Base-by-base conservation (phyloP, 2,113 vertebrate genomes). In the Lucifuga dentata region DNA sequence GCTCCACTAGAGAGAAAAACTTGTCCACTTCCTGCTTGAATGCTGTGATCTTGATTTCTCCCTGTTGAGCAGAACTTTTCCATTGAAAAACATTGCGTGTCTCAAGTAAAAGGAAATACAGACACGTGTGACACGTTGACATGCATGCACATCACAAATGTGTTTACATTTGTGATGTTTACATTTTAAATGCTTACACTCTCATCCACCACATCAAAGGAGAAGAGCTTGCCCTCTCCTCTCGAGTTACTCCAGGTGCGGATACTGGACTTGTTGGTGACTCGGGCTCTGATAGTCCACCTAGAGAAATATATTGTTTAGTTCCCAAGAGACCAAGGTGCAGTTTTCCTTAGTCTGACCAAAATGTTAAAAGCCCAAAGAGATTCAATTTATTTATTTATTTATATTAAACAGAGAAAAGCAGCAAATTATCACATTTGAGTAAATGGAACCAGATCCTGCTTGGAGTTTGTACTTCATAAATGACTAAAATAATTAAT, bases 21-120 rank as follows among this genome's bases (percentile, higher is more conserved):
- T 94, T 98, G 92, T 99, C 97, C 87, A 89, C 97, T 89, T 98
- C 95, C 2, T 96, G 94, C 65, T 96, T 98, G 92, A 99, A 99
- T 75, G 95, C 97, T 41, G 96, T 95, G 58, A 95, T 94, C 92
- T 89, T 94, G 89, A 99, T 99, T 89, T 99, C 98, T 32, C 96
- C 98, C 98, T 98, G 90, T 65, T 44, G 88, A 86, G 53, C 76
- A 58, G 35, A 24, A 75, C 10, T 63, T 64, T 68, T 62, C 5
- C 15, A 61, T 60, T 41, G 63, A 78, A 46, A 29, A 45, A 48
- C 52, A 57, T 55, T 43, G 70, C 11, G 24, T 36, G n/a, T 44
- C 11, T 26, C 1, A 29, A 17, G 51, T 44, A 46, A 52, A 43
- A 46, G 5, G 35, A 62, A 38, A 64, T 32, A 64, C 51, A 59